Conservation (phyloP, 2,113 vertebrate genomes). For the Ptilorrhoa leucosticta region DNA sequence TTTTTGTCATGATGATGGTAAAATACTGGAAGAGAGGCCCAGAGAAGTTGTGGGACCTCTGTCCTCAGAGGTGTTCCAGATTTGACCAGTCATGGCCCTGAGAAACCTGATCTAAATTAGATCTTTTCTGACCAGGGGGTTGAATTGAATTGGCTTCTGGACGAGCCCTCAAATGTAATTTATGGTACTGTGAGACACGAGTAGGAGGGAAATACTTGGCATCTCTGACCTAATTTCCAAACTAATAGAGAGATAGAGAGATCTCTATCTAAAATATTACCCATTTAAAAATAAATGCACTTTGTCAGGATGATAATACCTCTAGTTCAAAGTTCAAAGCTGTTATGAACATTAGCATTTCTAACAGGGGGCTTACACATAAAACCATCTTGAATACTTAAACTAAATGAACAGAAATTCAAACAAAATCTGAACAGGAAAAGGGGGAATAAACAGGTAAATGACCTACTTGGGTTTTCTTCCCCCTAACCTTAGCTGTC, state of each 20-base stretch:
- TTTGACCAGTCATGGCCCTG: background rate
- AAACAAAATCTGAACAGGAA: background rate
- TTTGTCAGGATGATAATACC: background rate
- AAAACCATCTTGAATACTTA: background rate
- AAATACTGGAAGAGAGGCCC: background rate
- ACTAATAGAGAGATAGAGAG: background rate
- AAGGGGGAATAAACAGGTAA: background rate
- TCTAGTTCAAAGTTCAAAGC: background rate
- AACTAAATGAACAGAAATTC: background rate
- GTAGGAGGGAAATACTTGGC: background rate
- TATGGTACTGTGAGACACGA: background rate
- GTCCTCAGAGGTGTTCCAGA: background rate
- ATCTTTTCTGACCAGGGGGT: background rate
- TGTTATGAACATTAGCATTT: background rate
- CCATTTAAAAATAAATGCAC: background rate
- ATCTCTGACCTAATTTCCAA: background rate
- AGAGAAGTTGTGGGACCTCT: background rate
- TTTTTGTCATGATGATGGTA: background rate
- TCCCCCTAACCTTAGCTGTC: background rate
- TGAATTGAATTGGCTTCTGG: background rate
- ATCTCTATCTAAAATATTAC: background rate
- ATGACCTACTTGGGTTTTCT: background rate
- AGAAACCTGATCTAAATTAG: background rate
- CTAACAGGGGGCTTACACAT: background rate
- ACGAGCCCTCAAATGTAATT: background rate